A percentile compares a stretch with the other conserved stretches of the same genome.
Evolutionary conservation across 2,888 invertebrate species (phyloP).

Genomic region (Meganola albula): DNA sequence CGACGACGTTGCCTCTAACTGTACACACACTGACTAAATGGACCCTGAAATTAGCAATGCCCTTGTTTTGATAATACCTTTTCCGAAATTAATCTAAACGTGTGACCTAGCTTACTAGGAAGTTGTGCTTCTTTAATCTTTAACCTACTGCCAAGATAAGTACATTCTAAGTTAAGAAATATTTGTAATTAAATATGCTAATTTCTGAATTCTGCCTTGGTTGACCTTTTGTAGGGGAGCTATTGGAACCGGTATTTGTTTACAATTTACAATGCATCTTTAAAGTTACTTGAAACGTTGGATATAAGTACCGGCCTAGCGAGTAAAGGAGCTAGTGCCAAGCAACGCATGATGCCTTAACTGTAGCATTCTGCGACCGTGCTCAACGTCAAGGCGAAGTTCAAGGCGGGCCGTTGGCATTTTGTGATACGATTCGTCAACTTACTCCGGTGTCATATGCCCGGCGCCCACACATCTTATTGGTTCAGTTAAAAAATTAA

Average conservation of each 20-base stretch:
- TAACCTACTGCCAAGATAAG: too few relatives aligned
- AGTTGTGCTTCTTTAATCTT: slow-evolving; percentile 10
- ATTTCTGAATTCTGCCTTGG: too few relatives aligned
- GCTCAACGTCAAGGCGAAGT: slow-evolving; percentile 50
- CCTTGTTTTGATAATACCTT: slow-evolving; percentile 60
- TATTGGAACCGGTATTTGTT: slow-evolving; percentile 55
- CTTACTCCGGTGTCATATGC: slow-evolving; percentile 35
- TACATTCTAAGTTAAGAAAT: too few relatives aligned
- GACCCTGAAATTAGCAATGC: slow-evolving; percentile 75
- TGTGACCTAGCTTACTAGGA: slow-evolving; percentile 35
- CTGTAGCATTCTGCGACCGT: slow-evolving; percentile 46
- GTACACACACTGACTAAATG: slow-evolving; percentile 55
- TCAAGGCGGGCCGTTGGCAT: slow-evolving; percentile 76
- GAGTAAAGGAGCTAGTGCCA: too few relatives aligned
- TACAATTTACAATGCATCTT: slow-evolving; percentile 46
- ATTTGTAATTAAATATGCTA: too few relatives aligned
- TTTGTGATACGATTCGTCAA: slow-evolving; percentile 69
- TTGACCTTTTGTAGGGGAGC: slow-evolving; percentile 54
- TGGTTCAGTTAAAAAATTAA: slow-evolving; percentile 27
- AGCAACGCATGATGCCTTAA: too few relatives aligned
- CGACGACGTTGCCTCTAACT: slow-evolving; percentile 53
- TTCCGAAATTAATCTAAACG: slow-evolving; percentile 37
- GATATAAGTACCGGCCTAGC: too few relatives aligned
- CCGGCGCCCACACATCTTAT: slow-evolving; percentile 26
- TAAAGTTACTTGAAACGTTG: too few relatives aligned